These are phyloP conservation scores for Pandemis cinnamomeana DNA, from an alignment of 2,888 invertebrate species.

Conservation along the genomic window DNA sequence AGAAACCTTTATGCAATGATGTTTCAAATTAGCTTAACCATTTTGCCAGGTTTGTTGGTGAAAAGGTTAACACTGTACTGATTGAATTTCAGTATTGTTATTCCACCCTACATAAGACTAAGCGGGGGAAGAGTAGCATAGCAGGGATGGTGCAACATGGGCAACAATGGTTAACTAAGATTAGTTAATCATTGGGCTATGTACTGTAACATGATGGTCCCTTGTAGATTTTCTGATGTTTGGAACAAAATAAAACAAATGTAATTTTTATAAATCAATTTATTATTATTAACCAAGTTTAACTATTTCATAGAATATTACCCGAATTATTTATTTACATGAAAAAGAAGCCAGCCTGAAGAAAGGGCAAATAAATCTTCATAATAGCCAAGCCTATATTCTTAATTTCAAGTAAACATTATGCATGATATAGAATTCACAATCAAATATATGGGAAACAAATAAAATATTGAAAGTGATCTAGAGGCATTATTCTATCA, in stretches of 20 bases:
- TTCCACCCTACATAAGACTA: too few species aligned
- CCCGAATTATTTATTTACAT: slow-evolving; percentile 19
- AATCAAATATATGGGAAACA: slow-evolving; percentile 72
- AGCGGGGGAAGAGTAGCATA: too few species aligned
- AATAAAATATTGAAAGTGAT: slow-evolving; percentile 70
- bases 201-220: too few species aligned
- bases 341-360: slow-evolving; percentile 44
- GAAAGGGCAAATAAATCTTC: slow-evolving; percentile 61
- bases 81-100: too few species aligned
- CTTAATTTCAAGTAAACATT: slow-evolving; percentile 43
- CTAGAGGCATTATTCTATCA: slow-evolving; percentile 53
- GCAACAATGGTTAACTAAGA: too few species aligned
- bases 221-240: neutral
- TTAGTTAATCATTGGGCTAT: too few species aligned
- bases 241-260: slow-evolving; percentile 14
- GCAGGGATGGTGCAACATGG: too few species aligned
- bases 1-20: too few species aligned
- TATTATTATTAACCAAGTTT: slow-evolving; percentile 29
- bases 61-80: too few species aligned
- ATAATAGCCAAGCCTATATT: slow-evolving; percentile 43
- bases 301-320: slow-evolving; percentile 31
- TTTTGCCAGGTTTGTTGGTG: too few species aligned
- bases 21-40: too few species aligned
- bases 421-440: slow-evolving; percentile 44
- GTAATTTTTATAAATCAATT: slow-evolving; percentile 27